Percentiles rank a stretch among this genome's conserved stretches.
Evolutionary conservation across 2,113 vertebrate genomes (phyloP).

Genomic region (Brachyhypopomus occidentalis): DNA sequence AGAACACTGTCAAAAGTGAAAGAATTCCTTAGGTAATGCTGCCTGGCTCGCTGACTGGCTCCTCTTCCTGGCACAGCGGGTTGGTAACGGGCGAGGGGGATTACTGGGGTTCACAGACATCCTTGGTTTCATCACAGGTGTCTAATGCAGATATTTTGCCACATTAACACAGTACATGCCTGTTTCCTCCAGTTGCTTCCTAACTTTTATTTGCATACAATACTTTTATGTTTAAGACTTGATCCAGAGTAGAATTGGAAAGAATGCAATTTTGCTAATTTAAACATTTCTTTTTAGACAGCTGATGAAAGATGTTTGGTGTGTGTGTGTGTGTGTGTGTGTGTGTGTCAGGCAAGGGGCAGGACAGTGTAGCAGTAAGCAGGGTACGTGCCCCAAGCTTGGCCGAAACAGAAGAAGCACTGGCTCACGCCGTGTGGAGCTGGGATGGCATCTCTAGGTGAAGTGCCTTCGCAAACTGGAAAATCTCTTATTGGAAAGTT

Average conservation of each 20-base stretch:
- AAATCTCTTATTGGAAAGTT: no score
- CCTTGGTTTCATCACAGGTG: background rate
- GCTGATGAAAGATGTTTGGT: background rate
- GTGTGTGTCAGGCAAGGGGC: slow-evolving; percentile 65
- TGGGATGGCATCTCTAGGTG: slow-evolving; percentile 86
- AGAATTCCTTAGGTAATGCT: slow-evolving; percentile 74
- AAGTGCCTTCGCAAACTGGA: background rate
- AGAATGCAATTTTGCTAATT: background rate
- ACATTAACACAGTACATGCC: slow-evolving; percentile 9
- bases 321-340: background rate
- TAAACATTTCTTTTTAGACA: slow-evolving; percentile 21
- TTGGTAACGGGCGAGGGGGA: slow-evolving; percentile 12
- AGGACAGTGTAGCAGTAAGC: slow-evolving; percentile 1
- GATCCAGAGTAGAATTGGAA: background rate
- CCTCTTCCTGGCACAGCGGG: slow-evolving; percentile 36
- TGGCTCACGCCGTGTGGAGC: slow-evolving; percentile 87
- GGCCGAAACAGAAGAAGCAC: slow-evolving; percentile 81
- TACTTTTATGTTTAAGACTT: background rate
- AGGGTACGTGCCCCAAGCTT: slow-evolving; percentile 67
- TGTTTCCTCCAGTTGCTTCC: background rate
- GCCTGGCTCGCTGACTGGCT: slow-evolving; percentile 42
- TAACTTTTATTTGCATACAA: background rate
- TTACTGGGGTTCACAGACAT: background rate
- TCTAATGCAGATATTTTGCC: background rate
- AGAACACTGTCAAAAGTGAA: slow-evolving; percentile 69